These are phyloP conservation scores for Trichoplusia ni DNA, from an alignment of 1,140 invertebrate genomes.

Conservation along the genomic window DNA sequence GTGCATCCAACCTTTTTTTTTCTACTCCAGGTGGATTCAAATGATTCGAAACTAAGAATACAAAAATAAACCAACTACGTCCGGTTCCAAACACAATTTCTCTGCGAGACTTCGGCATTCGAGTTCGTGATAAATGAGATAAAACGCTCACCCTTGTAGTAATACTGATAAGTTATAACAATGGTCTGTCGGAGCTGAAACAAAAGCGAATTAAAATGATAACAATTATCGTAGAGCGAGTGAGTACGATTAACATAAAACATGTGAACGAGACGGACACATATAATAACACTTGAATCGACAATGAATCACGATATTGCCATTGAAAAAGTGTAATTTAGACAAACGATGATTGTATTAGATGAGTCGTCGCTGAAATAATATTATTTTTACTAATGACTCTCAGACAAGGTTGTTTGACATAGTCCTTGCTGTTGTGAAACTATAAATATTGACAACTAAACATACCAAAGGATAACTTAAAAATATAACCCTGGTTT, in stretches of 20 bases:
- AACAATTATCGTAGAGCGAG: conserved; percentile 38
- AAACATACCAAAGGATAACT: no score
- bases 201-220: conserved; percentile 43
- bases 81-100: conserved; percentile 27
- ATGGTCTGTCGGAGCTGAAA: conserved; percentile 40
- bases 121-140: neutral
- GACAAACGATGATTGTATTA: neutral
- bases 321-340: conserved; percentile 31
- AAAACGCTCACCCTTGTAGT: neutral
- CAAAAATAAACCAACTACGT: conserved; percentile 20
- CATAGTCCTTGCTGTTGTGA: neutral
- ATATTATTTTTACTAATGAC: neutral
- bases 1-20: conserved; percentile 58
- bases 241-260: conserved; percentile 38
- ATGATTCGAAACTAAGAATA: conserved; percentile 32
- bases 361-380: neutral
- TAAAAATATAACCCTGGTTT: no score
- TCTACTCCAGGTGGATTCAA: conserved; percentile 48
- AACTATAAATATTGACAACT: no score
- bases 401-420: conserved; percentile 7
- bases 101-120: neutral
- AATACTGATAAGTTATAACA: no score
- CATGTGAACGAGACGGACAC: conserved; percentile 30
- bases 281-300: conserved; percentile 55
- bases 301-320: conserved; percentile 52